Percentiles rank a stretch among this genome's conserved stretches.
These are phyloP conservation scores for Vireo altiloquus DNA, from an alignment of 2,113 vertebrate species.

Conservation along the genomic window DNA sequence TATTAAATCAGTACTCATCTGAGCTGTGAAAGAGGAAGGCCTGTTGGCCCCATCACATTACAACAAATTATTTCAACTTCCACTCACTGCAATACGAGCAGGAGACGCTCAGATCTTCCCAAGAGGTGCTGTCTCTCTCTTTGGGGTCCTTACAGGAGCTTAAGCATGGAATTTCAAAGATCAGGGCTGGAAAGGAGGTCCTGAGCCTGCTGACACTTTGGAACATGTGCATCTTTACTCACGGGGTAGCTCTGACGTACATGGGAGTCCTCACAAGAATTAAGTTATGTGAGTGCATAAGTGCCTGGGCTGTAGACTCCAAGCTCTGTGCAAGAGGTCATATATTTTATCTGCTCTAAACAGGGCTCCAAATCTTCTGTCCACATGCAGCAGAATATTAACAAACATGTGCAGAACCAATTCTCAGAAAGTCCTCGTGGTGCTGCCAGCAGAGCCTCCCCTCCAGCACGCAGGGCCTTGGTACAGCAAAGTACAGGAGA, in stretches of 20 bases:
- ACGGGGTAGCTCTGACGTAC: background rate
- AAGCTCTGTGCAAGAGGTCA: background rate
- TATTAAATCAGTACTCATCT: background rate
- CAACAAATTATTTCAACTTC: conserved; percentile 18
- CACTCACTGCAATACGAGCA: background rate
- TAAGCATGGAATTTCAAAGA: background rate
- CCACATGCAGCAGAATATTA: background rate
- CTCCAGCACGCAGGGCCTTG: background rate
- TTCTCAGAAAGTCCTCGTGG: background rate
- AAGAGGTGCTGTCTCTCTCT: background rate
- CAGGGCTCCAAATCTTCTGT: background rate
- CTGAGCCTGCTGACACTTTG: background rate
- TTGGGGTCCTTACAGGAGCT: background rate
- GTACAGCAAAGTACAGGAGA: background rate
- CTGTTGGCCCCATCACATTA: background rate
- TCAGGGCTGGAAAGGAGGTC: background rate
- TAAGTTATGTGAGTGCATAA: background rate
- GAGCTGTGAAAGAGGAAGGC: background rate
- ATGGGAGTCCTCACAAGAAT: conserved; percentile 16
- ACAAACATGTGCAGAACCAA: background rate
- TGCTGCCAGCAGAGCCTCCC: background rate
- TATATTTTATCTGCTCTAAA: background rate
- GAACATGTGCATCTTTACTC: background rate
- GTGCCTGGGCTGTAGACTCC: background rate
- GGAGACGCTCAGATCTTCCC: background rate